These are phyloP conservation scores for Machaerirhynchus nigripectus DNA, from an alignment of 2,113 vertebrate genomes.

Conservation along the genomic window DNA sequence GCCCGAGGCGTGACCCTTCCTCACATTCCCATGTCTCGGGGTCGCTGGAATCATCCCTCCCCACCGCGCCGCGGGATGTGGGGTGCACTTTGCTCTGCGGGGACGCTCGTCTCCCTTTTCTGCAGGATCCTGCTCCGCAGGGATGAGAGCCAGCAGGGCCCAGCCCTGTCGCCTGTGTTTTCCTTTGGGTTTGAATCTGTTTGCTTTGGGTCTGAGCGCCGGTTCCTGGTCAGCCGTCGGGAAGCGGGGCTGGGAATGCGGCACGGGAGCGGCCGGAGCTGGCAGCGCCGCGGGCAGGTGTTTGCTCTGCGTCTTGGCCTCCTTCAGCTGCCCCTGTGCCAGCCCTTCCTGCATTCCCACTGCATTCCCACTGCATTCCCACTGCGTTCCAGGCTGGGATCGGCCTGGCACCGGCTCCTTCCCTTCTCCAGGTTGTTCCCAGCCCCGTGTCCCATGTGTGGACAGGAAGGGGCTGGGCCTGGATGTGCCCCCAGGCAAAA, in stretches of 20 bases:
- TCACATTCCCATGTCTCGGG: rapidly evolving
- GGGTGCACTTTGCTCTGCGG: rapidly evolving
- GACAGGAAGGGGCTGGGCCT: not conserved
- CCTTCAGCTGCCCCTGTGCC: not conserved
- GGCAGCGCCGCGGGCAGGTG: not conserved
- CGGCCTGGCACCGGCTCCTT: not conserved
- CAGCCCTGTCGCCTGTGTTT: not conserved
- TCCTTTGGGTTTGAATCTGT: not conserved
- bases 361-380: not conserved
- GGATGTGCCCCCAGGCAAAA: rapidly evolving
- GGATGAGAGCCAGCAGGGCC: not conserved
- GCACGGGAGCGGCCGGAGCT: not conserved
- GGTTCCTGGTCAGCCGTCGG: not conserved
- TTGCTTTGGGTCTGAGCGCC: not conserved
- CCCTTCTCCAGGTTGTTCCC: not conserved
- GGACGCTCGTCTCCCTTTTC: not conserved
- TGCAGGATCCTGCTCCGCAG: rapidly evolving
- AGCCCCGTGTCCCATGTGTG: rapidly evolving
- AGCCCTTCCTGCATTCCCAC: not conserved
- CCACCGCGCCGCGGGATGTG: rapidly evolving
- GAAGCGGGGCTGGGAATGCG: rapidly evolving
- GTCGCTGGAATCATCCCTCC: not conserved
- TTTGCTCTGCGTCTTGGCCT: not conserved
- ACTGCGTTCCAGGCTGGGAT: not conserved
- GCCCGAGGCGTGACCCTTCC: not conserved